Percentiles rank a stretch among this genome's conserved stretches.
Conservation (phyloP, 2,113 vertebrate species). For the Aspidoscelis tigris region DNA sequence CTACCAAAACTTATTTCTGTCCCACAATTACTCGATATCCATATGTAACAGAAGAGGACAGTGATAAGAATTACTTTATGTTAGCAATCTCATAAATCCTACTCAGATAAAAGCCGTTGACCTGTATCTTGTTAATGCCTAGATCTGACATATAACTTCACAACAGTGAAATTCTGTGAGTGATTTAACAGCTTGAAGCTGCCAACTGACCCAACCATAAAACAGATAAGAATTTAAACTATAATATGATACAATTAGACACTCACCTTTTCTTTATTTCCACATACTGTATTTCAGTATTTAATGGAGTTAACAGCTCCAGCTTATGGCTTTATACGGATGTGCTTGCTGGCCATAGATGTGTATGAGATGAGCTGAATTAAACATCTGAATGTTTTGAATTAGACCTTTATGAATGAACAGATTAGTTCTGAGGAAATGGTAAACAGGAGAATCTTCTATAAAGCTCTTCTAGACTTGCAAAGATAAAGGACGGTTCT, state of each 20-base stretch:
- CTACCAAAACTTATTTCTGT: conserved; percentile 53
- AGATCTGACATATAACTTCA: conserved; percentile 79
- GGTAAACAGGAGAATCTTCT: conserved; percentile 76
- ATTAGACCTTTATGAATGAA: conserved; percentile 77
- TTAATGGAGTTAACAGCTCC: conserved; percentile 73
- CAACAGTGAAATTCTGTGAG: conserved; percentile 81
- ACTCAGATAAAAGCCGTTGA: conserved; percentile 83
- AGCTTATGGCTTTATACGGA: conserved; percentile 76
- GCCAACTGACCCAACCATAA: conserved; percentile 81
- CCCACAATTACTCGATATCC: conserved; percentile 64
- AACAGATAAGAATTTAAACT: conserved; percentile 82
- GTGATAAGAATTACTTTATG: conserved; percentile 80
- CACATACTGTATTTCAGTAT: conserved; percentile 62
- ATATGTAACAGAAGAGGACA: conserved; percentile 76
- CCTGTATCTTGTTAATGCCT: conserved; percentile 82
- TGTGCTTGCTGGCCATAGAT: conserved; percentile 64
- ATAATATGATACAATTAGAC: conserved; percentile 84
- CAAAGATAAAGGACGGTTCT: conserved; percentile 82
- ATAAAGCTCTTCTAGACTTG: conserved; percentile 77
- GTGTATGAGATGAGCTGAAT: conserved; percentile 64
- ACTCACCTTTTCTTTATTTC: conserved; percentile 78
- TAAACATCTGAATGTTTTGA: conserved; percentile 66
- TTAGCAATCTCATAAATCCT: conserved; percentile 84
- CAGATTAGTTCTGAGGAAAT: conserved; percentile 70
- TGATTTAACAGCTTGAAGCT: conserved; percentile 82